These are phyloP conservation scores for Steromphala cineraria DNA, from an alignment of 2,888 invertebrate species.

Conservation along the genomic window DNA sequence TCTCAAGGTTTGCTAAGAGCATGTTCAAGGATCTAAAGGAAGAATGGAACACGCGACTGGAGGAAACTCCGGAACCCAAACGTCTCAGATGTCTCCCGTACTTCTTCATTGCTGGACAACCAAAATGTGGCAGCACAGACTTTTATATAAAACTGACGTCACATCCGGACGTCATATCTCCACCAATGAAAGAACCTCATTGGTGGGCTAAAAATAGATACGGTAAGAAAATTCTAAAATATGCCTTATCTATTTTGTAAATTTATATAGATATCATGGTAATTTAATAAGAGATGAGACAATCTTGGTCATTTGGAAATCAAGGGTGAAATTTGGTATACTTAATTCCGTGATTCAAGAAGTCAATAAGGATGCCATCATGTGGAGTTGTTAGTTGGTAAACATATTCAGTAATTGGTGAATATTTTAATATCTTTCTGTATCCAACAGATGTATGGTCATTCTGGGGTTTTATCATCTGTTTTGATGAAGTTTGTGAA, in stretches of 20 bases:
- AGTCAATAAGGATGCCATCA: too few species aligned
- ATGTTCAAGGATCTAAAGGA: slow-evolving; percentile 25
- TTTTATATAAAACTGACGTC: slow-evolving; percentile 56
- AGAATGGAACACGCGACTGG: slow-evolving; percentile 12
- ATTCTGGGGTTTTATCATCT: too few species aligned
- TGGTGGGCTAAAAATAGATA: slow-evolving; percentile 66
- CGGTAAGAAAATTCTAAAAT: slow-evolving; percentile 34
- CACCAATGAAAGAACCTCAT: slow-evolving; percentile 67
- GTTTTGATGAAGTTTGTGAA: too few species aligned
- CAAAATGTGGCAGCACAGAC: slow-evolving; percentile 67
- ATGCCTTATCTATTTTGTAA: not conserved
- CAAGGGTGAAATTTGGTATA: too few species aligned
- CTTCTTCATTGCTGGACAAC: slow-evolving; percentile 79
- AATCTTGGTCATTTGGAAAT: too few species aligned
- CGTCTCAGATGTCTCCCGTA: slow-evolving; percentile 85
- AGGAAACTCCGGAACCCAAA: slow-evolving; percentile 34
- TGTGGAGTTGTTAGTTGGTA: too few species aligned
- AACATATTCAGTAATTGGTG: too few species aligned
- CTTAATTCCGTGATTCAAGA: too few species aligned
- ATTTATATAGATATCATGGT: not conserved
- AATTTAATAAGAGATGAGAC: too few species aligned
- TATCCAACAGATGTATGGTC: too few species aligned
- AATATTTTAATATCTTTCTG: too few species aligned
- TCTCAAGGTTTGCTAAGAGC: slow-evolving; percentile 39
- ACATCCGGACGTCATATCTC: slow-evolving; percentile 58